Conservation (phyloP, 2,113 vertebrate species). For the Onychostoma macrolepis region DNA sequence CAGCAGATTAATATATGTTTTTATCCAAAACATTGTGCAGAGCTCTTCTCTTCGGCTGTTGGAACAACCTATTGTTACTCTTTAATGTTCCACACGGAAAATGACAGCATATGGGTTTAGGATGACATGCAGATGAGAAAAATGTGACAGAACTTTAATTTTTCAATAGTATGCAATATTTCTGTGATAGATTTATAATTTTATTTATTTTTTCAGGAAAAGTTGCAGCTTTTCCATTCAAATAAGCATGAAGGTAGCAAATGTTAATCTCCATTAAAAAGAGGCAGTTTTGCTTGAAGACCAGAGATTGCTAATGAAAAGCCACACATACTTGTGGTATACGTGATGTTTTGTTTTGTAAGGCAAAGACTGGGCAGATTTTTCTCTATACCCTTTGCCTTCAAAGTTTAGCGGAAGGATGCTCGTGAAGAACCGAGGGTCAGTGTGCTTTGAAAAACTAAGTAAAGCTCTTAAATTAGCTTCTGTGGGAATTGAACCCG, state of each 20-base stretch:
- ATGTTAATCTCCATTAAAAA: neutral
- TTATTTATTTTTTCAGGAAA: neutral
- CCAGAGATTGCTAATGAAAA: neutral
- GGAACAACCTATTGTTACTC: neutral
- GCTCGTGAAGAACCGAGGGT: constrained; percentile 26
- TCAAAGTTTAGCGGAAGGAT: neutral
- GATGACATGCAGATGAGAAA: neutral
- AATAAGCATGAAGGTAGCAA: neutral
- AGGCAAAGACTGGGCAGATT: neutral
- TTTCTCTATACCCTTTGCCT: neutral
- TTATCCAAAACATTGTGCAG: neutral
- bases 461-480: constrained; percentile 44
- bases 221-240: neutral
- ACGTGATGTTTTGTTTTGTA: neutral
- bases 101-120: neutral
- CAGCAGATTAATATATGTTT: neutral
- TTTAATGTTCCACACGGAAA: neutral
- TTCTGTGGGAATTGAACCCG: neutral
- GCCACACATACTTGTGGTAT: neutral
- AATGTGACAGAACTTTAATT: neutral
- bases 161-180: neutral
- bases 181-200: neutral
- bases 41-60: neutral
- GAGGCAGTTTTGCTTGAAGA: neutral
- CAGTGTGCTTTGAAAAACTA: constrained; percentile 25